phyloP scores from a whole-genome alignment of 2,113 vertebrate genomes.

The Macrotis lagotis region DNA sequence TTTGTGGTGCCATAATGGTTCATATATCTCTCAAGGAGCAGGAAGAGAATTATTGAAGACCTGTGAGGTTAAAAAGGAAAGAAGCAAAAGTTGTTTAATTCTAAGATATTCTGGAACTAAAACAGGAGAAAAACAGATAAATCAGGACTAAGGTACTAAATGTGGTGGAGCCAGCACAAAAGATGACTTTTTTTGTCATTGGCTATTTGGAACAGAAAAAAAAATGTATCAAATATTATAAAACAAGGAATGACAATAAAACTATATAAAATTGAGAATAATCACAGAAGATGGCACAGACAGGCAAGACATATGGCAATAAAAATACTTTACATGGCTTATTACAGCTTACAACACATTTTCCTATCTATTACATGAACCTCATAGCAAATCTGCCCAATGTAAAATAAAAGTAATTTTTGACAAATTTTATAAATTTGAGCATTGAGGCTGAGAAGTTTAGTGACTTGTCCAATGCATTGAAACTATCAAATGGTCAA shows the following conservation, averaged over 20 bases:
- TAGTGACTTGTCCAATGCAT: neutral
- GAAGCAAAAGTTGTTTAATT: neutral
- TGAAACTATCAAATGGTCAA: neutral
- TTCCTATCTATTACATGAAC: neutral
- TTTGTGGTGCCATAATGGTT: neutral
- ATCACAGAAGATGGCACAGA: neutral
- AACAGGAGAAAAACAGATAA: neutral
- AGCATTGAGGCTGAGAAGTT: neutral
- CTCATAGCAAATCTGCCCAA: neutral
- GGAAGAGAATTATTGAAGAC: neutral
- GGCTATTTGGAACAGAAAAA: slow-evolving; percentile 42
- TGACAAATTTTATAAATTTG: neutral
- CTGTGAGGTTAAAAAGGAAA: neutral
- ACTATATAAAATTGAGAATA: neutral
- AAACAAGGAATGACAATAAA: neutral
- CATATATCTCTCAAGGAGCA: neutral
- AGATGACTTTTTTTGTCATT: neutral
- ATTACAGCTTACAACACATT: neutral
- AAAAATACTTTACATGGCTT: neutral
- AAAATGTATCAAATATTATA: neutral
- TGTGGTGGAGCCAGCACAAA: neutral
- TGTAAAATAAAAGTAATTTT: neutral
- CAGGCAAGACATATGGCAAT: neutral
- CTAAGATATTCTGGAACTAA: neutral
- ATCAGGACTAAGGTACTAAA: neutral